These are phyloP conservation scores for Apostichopus californicus DNA, from an alignment of 35 echinoderm and acorn worm genomes.

Conservation along the genomic window DNA sequence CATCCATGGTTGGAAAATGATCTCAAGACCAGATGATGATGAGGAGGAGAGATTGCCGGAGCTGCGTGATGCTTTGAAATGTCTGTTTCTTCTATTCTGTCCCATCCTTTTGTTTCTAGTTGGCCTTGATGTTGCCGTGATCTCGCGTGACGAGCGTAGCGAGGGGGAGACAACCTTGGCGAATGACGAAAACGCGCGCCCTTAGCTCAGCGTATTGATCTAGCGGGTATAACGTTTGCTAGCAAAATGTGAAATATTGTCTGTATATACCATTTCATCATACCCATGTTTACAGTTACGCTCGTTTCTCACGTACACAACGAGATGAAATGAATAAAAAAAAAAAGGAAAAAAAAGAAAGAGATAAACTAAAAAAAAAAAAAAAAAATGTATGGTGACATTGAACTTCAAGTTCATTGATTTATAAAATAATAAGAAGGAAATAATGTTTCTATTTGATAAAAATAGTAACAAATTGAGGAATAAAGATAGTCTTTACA, in stretches of 20 bases:
- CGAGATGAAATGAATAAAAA: not conserved
- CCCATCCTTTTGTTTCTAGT: conserved; percentile 22
- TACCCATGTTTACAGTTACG: conserved; percentile 13
- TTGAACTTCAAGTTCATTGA: conserved; percentile 38
- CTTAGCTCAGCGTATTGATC: conserved; percentile 16
- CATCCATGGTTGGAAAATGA: not conserved
- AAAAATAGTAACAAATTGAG: not conserved
- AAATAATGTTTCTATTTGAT: conserved; percentile 8
- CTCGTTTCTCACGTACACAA: conserved; percentile 20
- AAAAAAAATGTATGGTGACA: not conserved
- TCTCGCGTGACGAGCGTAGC: not conserved
- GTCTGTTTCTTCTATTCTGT: conserved; percentile 15
- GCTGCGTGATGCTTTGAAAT: not conserved
- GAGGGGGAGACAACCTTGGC: conserved; percentile 41
- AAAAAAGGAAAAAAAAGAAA: not conserved
- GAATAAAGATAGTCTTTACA: not conserved
- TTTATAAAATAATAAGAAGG: not conserved
- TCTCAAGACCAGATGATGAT: not conserved
- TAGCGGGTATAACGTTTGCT: not conserved
- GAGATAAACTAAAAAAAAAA: not conserved
- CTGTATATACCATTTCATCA: not conserved
- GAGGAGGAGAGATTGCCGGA: not conserved
- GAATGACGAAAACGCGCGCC: conserved; percentile 12
- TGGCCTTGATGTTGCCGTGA: conserved; percentile 12
- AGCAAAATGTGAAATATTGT: not conserved